Percentiles rank a stretch among this genome's conserved stretches.
phyloP scores from a whole-genome alignment of 2,888 invertebrate genomes.

The Lycaena phlaeas region DNA sequence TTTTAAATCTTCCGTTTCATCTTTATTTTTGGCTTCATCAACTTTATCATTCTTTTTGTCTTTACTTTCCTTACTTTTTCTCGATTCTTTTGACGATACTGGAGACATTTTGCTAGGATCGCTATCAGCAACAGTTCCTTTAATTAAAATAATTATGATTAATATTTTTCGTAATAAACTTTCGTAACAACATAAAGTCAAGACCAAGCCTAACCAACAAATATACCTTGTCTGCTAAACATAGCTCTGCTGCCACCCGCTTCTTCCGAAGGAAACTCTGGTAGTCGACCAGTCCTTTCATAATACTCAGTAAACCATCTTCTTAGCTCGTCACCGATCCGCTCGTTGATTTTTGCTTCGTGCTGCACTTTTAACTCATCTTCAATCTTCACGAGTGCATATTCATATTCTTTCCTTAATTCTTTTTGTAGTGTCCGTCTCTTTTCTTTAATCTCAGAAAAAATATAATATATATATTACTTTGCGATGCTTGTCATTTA shows the following conservation, averaged over 20 bases:
- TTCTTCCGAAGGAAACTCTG: slow-evolving; percentile 93
- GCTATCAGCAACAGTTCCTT: slow-evolving; percentile 79
- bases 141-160: slow-evolving; percentile 1
- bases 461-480: not conserved
- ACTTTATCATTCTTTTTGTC: slow-evolving; percentile 70
- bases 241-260: slow-evolving; percentile 90
- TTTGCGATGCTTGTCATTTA: too few species aligned
- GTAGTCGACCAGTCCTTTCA: slow-evolving; percentile 87
- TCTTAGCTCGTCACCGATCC: slow-evolving; percentile 88
- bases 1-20: slow-evolving; percentile 76
- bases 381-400: slow-evolving; percentile 74
- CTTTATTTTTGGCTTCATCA: slow-evolving; percentile 69
- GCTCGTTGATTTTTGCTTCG: slow-evolving; percentile 85
- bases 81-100: slow-evolving; percentile 83
- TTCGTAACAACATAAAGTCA: too few species aligned
- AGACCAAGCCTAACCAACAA: too few species aligned
- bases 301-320: slow-evolving; percentile 90
- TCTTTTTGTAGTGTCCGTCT: slow-evolving; percentile 78
- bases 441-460: slow-evolving; percentile 54
- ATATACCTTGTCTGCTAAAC: slow-evolving; percentile 81
- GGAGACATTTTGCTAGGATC: slow-evolving; percentile 86
- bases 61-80: slow-evolving; percentile 81
- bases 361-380: slow-evolving; percentile 80
- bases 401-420: slow-evolving; percentile 79
- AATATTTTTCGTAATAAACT: too few species aligned